These are phyloP conservation scores for Zoanthus sociatus DNA, from an alignment of 92 coral and sea anemone genomes.

Conservation along the genomic window DNA sequence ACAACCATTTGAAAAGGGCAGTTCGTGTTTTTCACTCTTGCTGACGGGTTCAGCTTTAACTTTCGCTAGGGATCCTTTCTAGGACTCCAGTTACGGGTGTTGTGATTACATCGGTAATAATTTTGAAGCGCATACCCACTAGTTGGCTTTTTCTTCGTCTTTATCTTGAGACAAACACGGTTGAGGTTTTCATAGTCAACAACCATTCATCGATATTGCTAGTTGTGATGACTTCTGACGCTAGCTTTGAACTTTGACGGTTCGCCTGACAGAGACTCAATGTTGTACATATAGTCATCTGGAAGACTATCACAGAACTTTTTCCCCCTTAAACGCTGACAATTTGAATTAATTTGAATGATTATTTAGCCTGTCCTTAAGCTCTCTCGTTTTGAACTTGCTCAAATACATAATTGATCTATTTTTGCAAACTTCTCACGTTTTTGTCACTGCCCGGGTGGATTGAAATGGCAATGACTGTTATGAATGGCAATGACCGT, in stretches of 20 bases:
- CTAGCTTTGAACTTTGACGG: not conserved
- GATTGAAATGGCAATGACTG: slow-evolving; percentile 20
- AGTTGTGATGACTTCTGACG: no score
- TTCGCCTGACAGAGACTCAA: slow-evolving; percentile 34
- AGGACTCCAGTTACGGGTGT: no score
- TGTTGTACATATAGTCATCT: slow-evolving; percentile 33
- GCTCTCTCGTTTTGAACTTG: slow-evolving; percentile 9
- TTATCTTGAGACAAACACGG: no score
- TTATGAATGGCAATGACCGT: not conserved
- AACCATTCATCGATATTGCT: no score
- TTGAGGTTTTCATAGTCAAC: no score
- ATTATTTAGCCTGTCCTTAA: slow-evolving; percentile 18
- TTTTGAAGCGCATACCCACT: no score
- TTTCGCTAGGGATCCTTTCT: no score
- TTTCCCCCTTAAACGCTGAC: slow-evolving; percentile 17
- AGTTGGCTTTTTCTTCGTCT: no score
- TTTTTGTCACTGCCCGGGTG: slow-evolving; percentile 15
- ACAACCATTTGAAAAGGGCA: no score
- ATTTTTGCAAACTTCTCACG: not conserved
- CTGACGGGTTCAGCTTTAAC: no score
- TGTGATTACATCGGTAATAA: no score
- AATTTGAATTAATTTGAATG: slow-evolving; percentile 9
- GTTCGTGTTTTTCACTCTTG: no score
- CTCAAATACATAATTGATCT: slow-evolving; percentile 24
- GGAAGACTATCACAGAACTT: slow-evolving; percentile 18